These are phyloP conservation scores for Mesoligia furuncula DNA, from an alignment of 2,888 invertebrate species.

Conservation along the genomic window DNA sequence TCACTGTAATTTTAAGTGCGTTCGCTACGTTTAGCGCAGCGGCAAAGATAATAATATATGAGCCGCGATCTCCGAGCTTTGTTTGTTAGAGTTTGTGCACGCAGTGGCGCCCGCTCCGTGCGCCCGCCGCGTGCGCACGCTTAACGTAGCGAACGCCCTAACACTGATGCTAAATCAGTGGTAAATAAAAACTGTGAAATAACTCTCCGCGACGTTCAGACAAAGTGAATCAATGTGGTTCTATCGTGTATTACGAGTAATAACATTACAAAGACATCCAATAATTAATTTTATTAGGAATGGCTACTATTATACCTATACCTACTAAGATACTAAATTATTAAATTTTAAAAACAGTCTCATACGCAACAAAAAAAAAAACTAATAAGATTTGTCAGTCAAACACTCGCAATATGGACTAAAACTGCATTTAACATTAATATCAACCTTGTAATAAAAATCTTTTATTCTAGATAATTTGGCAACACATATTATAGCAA, in stretches of 20 bases:
- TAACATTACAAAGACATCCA: not conserved
- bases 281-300: constrained; percentile 16
- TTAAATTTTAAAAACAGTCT: not conserved
- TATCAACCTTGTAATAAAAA: constrained; percentile 34
- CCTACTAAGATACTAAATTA: constrained; percentile 5
- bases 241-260: not conserved
- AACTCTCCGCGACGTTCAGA: not conserved
- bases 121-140: no score
- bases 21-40: no score
- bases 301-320: constrained; percentile 11
- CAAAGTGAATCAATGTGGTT: not conserved
- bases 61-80: no score
- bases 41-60: no score
- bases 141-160: no score
- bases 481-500: constrained; percentile 38
- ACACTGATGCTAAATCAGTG: not conserved
- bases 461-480: constrained; percentile 38
- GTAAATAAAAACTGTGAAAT: not conserved
- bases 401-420: not conserved
- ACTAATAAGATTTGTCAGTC: constrained; percentile 29
- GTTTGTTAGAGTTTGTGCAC: no score
- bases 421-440: constrained; percentile 25
- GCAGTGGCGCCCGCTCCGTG: no score
- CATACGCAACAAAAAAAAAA: not conserved
- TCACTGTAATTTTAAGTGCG: not conserved